Evolutionary conservation across 2,797 vertebrate species (phyloP).

Genomic region (Gymnopithys bicolor): DNA sequence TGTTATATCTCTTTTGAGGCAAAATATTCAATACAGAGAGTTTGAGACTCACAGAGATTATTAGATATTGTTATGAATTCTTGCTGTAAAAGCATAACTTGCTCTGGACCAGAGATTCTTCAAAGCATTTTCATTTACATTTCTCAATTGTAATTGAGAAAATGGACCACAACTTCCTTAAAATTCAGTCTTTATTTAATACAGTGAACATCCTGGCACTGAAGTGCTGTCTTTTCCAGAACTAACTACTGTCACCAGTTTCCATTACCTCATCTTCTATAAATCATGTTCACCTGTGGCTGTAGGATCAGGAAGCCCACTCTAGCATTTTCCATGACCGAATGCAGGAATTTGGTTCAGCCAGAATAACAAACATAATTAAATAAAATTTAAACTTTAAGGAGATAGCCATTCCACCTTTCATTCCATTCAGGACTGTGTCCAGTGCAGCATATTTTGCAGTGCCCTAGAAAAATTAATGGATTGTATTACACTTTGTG

Average conservation of each 20-base stretch:
- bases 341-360: background rate
- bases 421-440: background rate
- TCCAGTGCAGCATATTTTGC: background rate
- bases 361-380: background rate
- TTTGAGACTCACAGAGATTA: background rate
- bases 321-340: background rate
- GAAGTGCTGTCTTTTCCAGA: background rate
- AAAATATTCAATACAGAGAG: background rate
- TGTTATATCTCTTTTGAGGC: background rate
- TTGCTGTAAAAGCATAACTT: background rate
- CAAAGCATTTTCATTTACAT: background rate
- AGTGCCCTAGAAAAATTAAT: background rate
- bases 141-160: background rate
- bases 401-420: rapidly evolving
- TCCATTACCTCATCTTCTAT: background rate
- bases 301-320: background rate
- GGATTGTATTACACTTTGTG: background rate
- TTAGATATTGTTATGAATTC: background rate
- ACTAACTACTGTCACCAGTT: background rate
- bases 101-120: background rate
- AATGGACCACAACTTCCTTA: background rate
- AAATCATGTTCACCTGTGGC: background rate
- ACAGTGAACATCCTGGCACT: background rate
- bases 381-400: background rate
- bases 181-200: background rate